A percentile compares a stretch with the other conserved stretches of the same genome.
Conservation (phyloP, 2,888 invertebrate species). For the Tridacna crocea region DNA sequence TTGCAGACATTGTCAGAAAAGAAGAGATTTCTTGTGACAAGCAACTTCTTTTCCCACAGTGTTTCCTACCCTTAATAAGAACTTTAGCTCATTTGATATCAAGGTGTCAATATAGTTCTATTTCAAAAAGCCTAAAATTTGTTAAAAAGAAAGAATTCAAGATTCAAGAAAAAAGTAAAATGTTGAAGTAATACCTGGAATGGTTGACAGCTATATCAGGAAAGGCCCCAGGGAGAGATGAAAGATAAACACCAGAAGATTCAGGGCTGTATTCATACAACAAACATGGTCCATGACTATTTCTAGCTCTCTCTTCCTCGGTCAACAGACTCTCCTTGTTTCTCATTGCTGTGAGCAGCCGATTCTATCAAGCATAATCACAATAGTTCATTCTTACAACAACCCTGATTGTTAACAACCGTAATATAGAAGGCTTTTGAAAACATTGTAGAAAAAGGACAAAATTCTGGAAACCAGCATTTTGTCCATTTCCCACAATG, state of each 20-base stretch:
- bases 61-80: too few species aligned
- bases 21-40: too few species aligned
- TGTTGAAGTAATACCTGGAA: conserved; percentile 82
- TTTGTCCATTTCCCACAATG: too few species aligned
- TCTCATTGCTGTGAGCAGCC: conserved; percentile 92
- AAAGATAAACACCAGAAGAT: conserved; percentile 85
- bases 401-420: not conserved
- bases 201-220: conserved; percentile 81
- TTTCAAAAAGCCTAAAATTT: too few species aligned
- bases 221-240: conserved; percentile 78
- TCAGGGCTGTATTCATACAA: conserved; percentile 88
- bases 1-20: too few species aligned
- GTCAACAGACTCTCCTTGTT: conserved; percentile 92
- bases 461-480: too few species aligned
- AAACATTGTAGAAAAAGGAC: too few species aligned
- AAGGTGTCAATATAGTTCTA: too few species aligned
- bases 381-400: not conserved
- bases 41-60: too few species aligned
- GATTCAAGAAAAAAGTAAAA: not conserved
- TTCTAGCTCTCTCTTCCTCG: conserved; percentile 91
- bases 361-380: conserved; percentile 81
- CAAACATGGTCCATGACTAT: conserved; percentile 94
- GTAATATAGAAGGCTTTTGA: too few species aligned
- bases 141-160: too few species aligned
- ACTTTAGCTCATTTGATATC: too few species aligned